Evolutionary conservation across 1,140 invertebrate species (phyloP), one percentile per base, ranked within the genome.

Genomic region (Heterodera schachtii): DNA sequence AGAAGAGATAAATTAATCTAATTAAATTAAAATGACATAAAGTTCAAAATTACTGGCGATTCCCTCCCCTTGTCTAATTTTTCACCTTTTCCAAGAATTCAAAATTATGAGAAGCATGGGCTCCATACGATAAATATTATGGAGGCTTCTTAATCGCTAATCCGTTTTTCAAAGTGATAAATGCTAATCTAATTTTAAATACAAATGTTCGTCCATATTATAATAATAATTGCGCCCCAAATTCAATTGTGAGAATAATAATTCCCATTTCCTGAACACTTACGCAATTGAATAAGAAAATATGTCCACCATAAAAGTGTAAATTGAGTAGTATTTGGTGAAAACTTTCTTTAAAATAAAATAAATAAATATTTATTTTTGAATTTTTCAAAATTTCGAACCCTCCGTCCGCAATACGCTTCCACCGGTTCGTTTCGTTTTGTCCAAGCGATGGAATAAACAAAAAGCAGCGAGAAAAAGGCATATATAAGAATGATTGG

Each of bases 361-460:
- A 57, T 13, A 31, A 16, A 31, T 13, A 11, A 75, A 64, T 46
- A 60, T 16, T 4, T 16, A 13, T 60, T 16, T 60, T 60, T 16
- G 57, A 16, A 75, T 57, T 13, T 16, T 47, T 16, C 16, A 19
- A 60, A 47, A 46, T 13, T 46, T 31, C 6, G 66, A 11, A 82
- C 83, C 67, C 84, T 84, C 19, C 83, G 49, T 3, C 83, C 83
- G 73, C 83, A 84, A 71, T 85, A 84, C 75, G 73, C 47, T 3
- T 44, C 83, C 16, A 44, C 49, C 6, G 64, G n/a, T 11, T 82
- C 71, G 16, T 83, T 80, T 16, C 83, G 31, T 46, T 81, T 74
- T 47, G 52, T 21, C 66, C 66, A 84, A 1, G 83, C 83, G 19
- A 84, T 66, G 21, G 19, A 31, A 76, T 85, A 75, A 16, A 78